These are phyloP conservation scores for Pogonognathellus flavescens DNA, from an alignment of 1,140 invertebrate genomes.

Conservation along the genomic window DNA sequence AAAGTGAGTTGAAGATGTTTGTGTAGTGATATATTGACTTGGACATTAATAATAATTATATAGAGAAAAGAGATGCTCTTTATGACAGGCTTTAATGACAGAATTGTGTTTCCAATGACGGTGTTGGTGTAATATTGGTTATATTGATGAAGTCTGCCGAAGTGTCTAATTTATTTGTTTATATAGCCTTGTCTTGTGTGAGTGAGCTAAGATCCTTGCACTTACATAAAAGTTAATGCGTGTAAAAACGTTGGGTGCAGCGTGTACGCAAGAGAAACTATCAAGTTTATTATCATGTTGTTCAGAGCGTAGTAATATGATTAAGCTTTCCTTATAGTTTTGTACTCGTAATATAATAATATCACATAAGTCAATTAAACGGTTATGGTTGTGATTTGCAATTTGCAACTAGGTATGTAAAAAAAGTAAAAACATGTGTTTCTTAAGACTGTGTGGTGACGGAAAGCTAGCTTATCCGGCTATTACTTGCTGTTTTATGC, in stretches of 20 bases:
- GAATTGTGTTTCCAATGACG: too few relatives aligned
- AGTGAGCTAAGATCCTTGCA: slow-evolving; percentile 16
- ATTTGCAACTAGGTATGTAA: background rate
- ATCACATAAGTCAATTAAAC: slow-evolving; percentile 30
- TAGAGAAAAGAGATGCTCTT: too few relatives aligned
- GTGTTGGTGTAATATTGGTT: too few relatives aligned
- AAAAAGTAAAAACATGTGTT: slow-evolving; percentile 48
- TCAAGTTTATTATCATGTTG: slow-evolving; percentile 15
- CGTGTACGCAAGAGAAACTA: slow-evolving; percentile 7
- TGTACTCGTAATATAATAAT: background rate
- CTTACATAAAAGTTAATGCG: background rate
- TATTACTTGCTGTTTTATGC: background rate
- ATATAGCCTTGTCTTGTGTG: too few relatives aligned
- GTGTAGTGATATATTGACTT: too few relatives aligned
- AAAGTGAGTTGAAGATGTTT: too few relatives aligned
- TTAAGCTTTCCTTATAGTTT: background rate
- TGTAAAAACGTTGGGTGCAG: background rate
- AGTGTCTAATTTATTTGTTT: too few relatives aligned
- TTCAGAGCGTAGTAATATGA: background rate
- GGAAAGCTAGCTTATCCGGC: background rate
- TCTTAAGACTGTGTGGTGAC: slow-evolving; percentile 12
- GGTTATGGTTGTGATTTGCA: background rate
- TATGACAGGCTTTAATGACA: too few relatives aligned
- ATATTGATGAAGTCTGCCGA: too few relatives aligned
- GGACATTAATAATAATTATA: too few relatives aligned